Conservation (phyloP, 1,140 invertebrate genomes). For the Thaumatotibia leucotreta region DNA sequence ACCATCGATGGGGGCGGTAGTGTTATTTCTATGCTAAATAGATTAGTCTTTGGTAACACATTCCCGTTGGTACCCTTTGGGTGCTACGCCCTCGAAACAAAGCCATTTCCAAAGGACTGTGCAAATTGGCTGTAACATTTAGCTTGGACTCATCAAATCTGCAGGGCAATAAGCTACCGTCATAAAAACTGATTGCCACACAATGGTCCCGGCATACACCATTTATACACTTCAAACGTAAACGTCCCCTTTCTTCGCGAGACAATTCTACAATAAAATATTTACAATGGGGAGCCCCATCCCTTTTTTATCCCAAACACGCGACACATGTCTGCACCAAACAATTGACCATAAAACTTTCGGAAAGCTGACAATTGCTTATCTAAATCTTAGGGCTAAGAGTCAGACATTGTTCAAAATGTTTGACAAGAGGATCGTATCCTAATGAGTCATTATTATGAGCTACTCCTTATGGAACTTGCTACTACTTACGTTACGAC, state of each 20-base stretch:
- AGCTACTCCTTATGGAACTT: background rate
- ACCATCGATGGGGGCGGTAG: background rate
- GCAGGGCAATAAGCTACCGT: background rate
- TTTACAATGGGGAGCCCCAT: constrained; percentile 6
- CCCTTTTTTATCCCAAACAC: constrained; percentile 6
- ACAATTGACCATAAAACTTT: constrained; percentile 9
- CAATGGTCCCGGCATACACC: background rate
- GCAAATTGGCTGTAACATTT: background rate
- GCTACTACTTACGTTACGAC: too few species aligned
- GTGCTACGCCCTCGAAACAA: background rate
- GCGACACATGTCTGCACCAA: constrained; percentile 9
- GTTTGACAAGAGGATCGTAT: background rate
- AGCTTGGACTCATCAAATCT: background rate
- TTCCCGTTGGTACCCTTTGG: background rate
- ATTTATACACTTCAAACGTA: constrained; percentile 12
- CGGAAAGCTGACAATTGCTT: constrained; percentile 1
- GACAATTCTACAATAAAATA: constrained; percentile 6
- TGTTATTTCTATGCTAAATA: background rate
- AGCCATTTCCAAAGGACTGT: background rate
- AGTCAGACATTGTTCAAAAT: background rate
- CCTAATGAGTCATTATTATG: background rate
- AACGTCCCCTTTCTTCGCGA: constrained; percentile 1
- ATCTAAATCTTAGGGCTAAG: background rate
- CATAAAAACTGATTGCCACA: background rate
- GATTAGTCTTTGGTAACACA: background rate